These are phyloP conservation scores for Lacerta bilineata DNA, from an alignment of 2,797 vertebrate species.

Conservation along the genomic window DNA sequence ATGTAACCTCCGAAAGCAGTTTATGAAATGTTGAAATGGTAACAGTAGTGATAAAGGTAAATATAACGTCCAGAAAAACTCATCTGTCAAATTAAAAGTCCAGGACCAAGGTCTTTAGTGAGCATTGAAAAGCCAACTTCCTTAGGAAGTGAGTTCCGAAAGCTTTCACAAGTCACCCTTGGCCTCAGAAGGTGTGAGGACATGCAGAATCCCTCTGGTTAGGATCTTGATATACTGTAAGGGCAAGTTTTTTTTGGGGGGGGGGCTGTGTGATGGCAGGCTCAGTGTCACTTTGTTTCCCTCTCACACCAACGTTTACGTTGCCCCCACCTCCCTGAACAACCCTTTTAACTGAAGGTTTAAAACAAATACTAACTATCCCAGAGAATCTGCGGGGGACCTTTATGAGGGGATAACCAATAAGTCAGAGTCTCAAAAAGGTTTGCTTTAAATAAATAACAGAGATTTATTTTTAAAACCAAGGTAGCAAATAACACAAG, in stretches of 20 bases:
- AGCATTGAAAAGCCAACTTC: background rate
- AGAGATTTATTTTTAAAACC: no score
- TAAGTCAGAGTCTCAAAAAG: no score
- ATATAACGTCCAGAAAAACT: background rate
- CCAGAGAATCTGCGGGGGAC: no score
- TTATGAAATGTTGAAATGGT: background rate
- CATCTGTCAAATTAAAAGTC: background rate
- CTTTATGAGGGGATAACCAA: no score
- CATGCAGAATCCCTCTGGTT: background rate
- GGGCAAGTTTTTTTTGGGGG: background rate
- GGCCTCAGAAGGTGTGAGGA: background rate
- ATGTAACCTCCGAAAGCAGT: background rate
- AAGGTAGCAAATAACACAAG: no score
- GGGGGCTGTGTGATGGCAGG: fast-evolving
- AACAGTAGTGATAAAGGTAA: background rate
- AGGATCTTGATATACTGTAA: background rate
- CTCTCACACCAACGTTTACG: no score
- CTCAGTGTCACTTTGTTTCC: no score
- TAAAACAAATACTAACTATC: no score
- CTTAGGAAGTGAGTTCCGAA: background rate
- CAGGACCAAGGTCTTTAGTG: no score
- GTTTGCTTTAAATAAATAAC: no score
- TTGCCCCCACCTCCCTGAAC: no score
- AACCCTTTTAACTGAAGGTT: no score
- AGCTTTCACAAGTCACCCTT: background rate